Evolutionary conservation across 2,888 invertebrate genomes (phyloP), one percentile per base, ranked within the genome.

Genomic region (Lampropteryx suffumata): DNA sequence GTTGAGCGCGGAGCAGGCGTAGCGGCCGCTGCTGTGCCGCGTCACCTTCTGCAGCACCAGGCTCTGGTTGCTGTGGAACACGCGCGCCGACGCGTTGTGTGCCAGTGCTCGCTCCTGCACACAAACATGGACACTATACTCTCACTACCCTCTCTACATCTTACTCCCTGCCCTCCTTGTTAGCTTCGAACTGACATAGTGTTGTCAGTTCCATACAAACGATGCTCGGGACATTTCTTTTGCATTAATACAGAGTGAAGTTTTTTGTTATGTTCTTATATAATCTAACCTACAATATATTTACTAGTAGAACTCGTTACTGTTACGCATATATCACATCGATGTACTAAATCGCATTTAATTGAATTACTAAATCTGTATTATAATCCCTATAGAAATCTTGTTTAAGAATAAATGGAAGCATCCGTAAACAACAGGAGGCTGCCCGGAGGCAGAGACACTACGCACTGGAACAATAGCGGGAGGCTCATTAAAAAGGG

Each of bases 31-130:
- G 79, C 95, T 95, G 80, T 94, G 94, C 60, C 96, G 92, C 55
- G 96, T 96, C 67, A 97, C 96, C 87, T 95, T 95, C 87, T 97
- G 97, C 73, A 97, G 92, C 57, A 97, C 97, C 64, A 97, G 92
- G 79, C 97, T 97, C 88, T 97, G 97, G 92, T 97, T 97, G 82
- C 96, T 96, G 82, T 96, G 94, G 76, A 97, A 96, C 68, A 97
- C 95, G 59, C 97, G 93, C 45, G 96, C 96, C 36, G 96, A 94
- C 69, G 95, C 94, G 86, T 97, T 97, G 90, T 97, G 96, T 66
- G 94, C 95, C 69, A 97, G 85, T 57, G 94, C 90, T 43, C 94
- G 91, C 57, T 95, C 95, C 97, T 97, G 92, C 1, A 24, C 12
- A 28, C 29, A 35, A 14, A 27, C 17, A 4, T 4, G 17, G 17